Conservation (phyloP, 1,140 invertebrate species). For the Ceratina australensis region DNA sequence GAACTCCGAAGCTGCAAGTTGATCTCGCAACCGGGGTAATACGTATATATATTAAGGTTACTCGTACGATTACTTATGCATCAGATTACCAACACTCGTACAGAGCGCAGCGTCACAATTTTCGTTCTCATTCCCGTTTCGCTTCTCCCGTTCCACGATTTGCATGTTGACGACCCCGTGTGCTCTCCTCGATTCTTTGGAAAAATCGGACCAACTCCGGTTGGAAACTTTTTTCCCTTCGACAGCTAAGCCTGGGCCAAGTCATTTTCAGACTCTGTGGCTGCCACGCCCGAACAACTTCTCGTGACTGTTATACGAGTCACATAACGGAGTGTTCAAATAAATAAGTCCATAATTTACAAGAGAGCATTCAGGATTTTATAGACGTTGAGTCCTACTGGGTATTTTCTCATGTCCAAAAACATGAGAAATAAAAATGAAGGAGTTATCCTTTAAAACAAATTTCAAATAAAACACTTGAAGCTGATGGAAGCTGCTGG, state of each 20-base stretch:
- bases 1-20: background rate
- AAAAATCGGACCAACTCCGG: background rate
- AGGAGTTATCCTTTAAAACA: no score
- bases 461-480: no score
- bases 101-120: slow-evolving; percentile 20
- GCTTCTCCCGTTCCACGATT: slow-evolving; percentile 19
- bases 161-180: slow-evolving; percentile 13
- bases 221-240: background rate
- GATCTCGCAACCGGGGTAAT: background rate
- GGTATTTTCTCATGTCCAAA: no score
- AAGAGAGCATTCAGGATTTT: no score
- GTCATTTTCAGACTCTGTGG: background rate
- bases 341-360: no score
- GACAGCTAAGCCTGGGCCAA: background rate
- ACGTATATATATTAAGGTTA: slow-evolving; percentile 1
- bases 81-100: background rate
- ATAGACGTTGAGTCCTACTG: no score
- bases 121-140: slow-evolving; percentile 9
- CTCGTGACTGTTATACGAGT: no score
- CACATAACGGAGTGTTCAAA: no score
- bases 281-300: no score
- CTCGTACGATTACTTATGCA: slow-evolving; percentile 2
- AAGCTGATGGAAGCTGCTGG: no score
- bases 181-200: background rate
- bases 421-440: no score